These are phyloP conservation scores for Acropternis orthonyx DNA, from an alignment of 2,797 vertebrate genomes.

Conservation along the genomic window DNA sequence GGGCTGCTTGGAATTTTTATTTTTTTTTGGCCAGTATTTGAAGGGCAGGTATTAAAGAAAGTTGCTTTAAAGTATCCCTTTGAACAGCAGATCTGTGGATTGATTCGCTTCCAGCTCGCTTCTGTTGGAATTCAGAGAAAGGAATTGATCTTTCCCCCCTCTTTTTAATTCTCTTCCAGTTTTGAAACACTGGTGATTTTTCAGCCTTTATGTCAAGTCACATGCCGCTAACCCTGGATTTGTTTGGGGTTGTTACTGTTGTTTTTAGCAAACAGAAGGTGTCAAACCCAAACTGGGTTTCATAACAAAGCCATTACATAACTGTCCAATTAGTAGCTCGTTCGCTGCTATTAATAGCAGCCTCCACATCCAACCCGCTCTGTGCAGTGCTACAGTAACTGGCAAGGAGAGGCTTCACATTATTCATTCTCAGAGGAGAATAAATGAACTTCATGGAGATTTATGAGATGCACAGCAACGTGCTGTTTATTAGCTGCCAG, in stretches of 20 bases:
- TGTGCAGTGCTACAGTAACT: not conserved
- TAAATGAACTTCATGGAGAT: not conserved
- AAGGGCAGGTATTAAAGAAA: not conserved
- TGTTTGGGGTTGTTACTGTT: not conserved
- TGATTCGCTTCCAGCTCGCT: not conserved
- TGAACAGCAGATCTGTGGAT: not conserved
- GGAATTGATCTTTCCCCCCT: not conserved
- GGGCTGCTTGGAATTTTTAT: not conserved
- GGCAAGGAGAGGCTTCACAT: slow-evolving; percentile 7
- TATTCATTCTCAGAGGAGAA: slow-evolving; percentile 12
- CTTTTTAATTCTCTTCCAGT: not conserved
- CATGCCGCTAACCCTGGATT: not conserved
- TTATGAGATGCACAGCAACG: not conserved
- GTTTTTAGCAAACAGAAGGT: slow-evolving; percentile 60
- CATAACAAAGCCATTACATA: slow-evolving; percentile 55
- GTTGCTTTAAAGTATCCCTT: not conserved
- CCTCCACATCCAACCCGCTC: slow-evolving; percentile 22
- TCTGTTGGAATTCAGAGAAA: not conserved
- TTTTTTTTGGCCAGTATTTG: not conserved
- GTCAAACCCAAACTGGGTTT: slow-evolving; percentile 63
- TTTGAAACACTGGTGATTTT: not conserved
- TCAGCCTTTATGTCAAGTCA: not conserved
- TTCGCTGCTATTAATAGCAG: slow-evolving; percentile 65
- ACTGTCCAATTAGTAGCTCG: slow-evolving; percentile 60
- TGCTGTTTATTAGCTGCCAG: not conserved